Percentiles rank a stretch among this genome's conserved stretches.
Conservation (phyloP, 2,888 invertebrate genomes). For the Heliconius aoede region DNA sequence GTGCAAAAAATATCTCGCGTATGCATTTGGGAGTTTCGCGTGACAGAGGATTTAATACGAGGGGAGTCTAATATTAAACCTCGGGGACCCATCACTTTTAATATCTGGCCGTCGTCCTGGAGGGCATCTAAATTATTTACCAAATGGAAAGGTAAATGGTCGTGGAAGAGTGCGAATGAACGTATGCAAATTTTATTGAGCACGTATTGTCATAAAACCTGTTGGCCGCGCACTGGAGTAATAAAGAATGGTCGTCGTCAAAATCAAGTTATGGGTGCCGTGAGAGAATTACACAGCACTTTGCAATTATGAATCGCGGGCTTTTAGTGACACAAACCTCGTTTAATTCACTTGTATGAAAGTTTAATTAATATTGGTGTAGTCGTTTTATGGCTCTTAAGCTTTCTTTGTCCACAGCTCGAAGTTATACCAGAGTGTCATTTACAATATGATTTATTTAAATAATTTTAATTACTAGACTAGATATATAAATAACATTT, state of each 20-base stretch:
- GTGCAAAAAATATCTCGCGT: conserved; percentile 83
- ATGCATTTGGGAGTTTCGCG: conserved; percentile 83
- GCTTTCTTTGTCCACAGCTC: background rate
- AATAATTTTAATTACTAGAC: background rate
- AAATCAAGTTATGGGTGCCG: conserved; percentile 57
- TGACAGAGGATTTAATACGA: conserved; percentile 83
- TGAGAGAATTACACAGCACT: conserved; percentile 67
- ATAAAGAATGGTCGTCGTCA: conserved; percentile 66
- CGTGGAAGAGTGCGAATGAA: conserved; percentile 80
- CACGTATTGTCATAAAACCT: conserved; percentile 76
- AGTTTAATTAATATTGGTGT: conserved; percentile 42
- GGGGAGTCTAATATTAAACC: conserved; percentile 84
- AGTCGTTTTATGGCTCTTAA: conserved; percentile 15
- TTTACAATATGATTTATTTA: background rate
- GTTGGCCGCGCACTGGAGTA: conserved; percentile 61
- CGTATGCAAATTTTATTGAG: conserved; percentile 82
- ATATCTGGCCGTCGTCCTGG: conserved; percentile 81
- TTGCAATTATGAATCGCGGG: conserved; percentile 65
- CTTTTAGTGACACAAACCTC: conserved; percentile 44
- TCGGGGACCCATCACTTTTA: conserved; percentile 83
- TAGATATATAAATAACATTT: background rate
- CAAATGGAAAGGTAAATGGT: conserved; percentile 84
- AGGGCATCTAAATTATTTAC: conserved; percentile 83
- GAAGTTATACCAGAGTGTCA: background rate
- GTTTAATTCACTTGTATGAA: conserved; percentile 47